Base-by-base conservation (phyloP, 2,888 invertebrate genomes). In the Camponotus fellah region DNA sequence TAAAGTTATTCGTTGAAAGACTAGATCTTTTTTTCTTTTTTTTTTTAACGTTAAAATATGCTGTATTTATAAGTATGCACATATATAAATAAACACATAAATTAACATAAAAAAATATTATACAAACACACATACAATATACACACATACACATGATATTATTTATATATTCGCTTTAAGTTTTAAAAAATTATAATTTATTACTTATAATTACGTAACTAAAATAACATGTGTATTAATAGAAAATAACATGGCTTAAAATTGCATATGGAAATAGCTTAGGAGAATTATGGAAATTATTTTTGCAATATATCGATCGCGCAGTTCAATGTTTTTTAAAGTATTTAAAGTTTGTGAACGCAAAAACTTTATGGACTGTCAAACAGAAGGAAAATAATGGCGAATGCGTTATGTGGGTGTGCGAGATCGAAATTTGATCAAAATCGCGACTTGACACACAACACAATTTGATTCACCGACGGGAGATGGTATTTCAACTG, bases 401-500 rank as follows among this genome's bases (percentile, higher is more conserved):
- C 32, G 32, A 43, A 53, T 53, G 56, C 17, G 66, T 43, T 66
- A 66, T 32, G 9, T 5, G 66, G 40, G 43, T 17, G 32, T 40
- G 34, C 56, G 68, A 12, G 32, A 17, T 34, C 26, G 60, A 69
- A 80, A 80, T 80, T 69, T 71, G 79, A 80, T 62, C 71, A 71
- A 80, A 80, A 69, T 69, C 58, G 69, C 46, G 79, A 71, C 37
- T 60, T 71, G 71, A 80, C 71, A 62, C 60, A 80, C 60, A 60
- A 80, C 71, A 62, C 60, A 80, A 71, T 80, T 80, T 60, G 79
- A 69, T 69, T 71, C 71, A 60, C 71, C 79, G 69, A 60, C 26
- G 71, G 60, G 71, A 62, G 60, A 71, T 60, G 37, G 46, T 71
- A 80, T 80, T 80, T 80, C 69, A 69, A 71, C 46, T 46, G 46